phyloP scores from a whole-genome alignment of 2,797 vertebrate genomes.

The Spinibarbus caldwelli region DNA sequence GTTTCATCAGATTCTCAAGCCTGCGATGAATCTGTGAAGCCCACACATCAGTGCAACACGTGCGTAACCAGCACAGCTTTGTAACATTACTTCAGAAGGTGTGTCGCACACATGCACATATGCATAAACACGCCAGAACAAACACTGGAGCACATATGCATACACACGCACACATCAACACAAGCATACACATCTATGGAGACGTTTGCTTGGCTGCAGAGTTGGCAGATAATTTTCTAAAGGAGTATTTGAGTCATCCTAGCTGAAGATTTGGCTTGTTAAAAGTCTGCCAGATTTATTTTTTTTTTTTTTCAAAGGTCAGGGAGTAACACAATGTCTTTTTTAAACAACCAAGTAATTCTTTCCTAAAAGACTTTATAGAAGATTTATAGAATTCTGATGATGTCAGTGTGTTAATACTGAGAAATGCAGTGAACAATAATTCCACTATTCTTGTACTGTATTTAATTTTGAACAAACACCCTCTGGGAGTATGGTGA shows the following conservation, averaged over 20 bases:
- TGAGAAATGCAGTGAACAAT: no score
- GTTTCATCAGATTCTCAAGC: conserved; percentile 8
- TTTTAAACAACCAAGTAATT: background rate
- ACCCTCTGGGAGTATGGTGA: background rate
- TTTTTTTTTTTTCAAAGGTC: background rate
- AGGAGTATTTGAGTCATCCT: conserved; percentile 25
- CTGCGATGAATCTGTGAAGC: conserved; percentile 42
- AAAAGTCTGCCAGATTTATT: background rate
- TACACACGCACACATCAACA: conserved; percentile 34
- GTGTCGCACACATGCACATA: background rate
- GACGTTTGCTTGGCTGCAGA: background rate
- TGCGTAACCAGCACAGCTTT: conserved; percentile 25
- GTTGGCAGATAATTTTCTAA: conserved; percentile 16
- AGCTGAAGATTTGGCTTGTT: conserved; percentile 7
- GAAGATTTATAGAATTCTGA: background rate
- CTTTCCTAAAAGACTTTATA: background rate
- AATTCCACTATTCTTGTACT: background rate
- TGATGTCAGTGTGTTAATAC: background rate
- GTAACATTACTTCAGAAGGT: conserved; percentile 22
- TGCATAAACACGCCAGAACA: conserved; percentile 10
- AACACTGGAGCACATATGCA: background rate
- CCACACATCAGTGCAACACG: conserved; percentile 40
- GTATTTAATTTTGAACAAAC: background rate
- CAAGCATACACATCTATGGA: conserved; percentile 7
- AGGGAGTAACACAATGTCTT: background rate